Conservation (phyloP, 2,113 vertebrate genomes). For the Alaudala cheleensis region DNA sequence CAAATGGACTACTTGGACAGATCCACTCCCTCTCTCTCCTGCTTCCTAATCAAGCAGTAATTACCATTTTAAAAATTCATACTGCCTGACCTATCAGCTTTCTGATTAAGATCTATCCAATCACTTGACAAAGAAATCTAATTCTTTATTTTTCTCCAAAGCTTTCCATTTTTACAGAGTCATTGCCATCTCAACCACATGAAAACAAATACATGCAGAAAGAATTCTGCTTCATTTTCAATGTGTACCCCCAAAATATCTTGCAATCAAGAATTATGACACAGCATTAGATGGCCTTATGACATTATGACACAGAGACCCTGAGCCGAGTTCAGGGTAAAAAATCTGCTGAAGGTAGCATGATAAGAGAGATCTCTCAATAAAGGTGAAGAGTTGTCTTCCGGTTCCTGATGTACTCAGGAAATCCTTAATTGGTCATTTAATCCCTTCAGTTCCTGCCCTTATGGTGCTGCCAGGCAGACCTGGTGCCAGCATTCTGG, state of each 20-base stretch:
- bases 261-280: neutral
- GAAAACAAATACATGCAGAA: neutral
- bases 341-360: neutral
- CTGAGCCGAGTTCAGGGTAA: neutral
- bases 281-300: neutral
- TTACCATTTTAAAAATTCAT: neutral
- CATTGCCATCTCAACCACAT: neutral
- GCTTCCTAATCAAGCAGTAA: neutral
- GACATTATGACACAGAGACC: neutral
- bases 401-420: neutral
- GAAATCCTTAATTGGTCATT: neutral
- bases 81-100: neutral
- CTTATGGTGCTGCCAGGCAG: neutral
- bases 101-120: neutral
- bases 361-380: rapidly evolving
- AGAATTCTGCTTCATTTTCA: neutral
- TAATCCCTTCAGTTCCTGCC: neutral
- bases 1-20: neutral
- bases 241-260: neutral
- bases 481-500: neutral
- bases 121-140: neutral
- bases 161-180: neutral
- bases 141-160: neutral
- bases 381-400: neutral
- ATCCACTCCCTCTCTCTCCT: neutral